A percentile compares a stretch with the other conserved stretches of the same genome.
These are phyloP conservation scores for Scytalopus superciliaris DNA, from an alignment of 2,113 vertebrate genomes.

Conservation along the genomic window DNA sequence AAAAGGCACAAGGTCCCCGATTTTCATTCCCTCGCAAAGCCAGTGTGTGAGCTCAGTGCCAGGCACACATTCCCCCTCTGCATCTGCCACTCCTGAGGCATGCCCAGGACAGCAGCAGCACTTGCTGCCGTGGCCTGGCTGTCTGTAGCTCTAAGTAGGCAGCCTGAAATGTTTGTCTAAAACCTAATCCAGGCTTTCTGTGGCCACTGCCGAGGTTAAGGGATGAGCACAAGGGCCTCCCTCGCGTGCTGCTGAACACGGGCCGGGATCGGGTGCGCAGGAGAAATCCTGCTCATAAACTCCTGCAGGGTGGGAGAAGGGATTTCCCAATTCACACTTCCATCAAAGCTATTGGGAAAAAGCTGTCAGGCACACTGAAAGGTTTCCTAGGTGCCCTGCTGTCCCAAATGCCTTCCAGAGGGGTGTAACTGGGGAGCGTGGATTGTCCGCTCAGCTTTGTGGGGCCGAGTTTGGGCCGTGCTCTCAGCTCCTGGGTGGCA, in stretches of 20 bases:
- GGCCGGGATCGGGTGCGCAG: not conserved
- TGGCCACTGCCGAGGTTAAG: not conserved
- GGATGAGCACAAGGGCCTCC: not conserved
- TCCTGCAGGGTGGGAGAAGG: not conserved
- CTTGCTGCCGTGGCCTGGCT: not conserved
- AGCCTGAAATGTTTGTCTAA: not conserved
- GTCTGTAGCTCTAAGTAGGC: not conserved
- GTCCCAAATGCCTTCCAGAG: slow-evolving; percentile 71
- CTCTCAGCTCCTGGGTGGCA: slow-evolving; percentile 45
- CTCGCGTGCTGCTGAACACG: not conserved
- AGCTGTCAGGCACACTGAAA: slow-evolving; percentile 3
- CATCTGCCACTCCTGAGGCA: not conserved
- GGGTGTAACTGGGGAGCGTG: slow-evolving; percentile 29
- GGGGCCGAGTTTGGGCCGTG: not conserved
- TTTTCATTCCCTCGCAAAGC: not conserved
- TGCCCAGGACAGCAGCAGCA: not conserved
- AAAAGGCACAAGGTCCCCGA: not conserved
- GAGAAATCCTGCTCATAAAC: not conserved
- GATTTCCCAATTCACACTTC: slow-evolving; percentile 17
- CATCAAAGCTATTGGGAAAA: slow-evolving; percentile 15
- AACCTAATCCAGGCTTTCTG: not conserved
- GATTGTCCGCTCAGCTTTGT: slow-evolving; percentile 39
- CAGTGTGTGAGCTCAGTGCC: not conserved
- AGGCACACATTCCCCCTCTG: not conserved
- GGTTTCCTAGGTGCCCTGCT: not conserved